Conservation (phyloP, 2,797 vertebrate genomes). For the Myiotriccus ornatus region DNA sequence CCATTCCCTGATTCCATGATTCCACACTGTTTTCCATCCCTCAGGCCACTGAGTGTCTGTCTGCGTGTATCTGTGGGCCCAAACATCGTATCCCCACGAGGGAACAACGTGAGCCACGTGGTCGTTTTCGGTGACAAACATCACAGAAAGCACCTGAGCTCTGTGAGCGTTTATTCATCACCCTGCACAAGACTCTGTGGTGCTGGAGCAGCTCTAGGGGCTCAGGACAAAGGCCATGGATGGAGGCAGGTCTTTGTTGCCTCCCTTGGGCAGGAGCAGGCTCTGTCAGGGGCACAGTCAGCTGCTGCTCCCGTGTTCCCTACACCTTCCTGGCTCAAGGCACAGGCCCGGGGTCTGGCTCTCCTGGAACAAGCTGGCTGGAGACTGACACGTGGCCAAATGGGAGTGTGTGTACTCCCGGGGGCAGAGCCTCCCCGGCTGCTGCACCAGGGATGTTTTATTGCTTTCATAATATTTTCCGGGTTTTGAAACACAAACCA, state of each 20-base stretch:
- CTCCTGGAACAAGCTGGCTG: neutral
- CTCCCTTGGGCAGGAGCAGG: neutral
- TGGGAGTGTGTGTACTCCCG: constrained; percentile 3
- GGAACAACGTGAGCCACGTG: fast-evolving
- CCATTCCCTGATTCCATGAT: neutral
- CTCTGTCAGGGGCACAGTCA: fast-evolving
- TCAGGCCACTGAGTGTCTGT: neutral
- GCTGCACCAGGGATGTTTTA: constrained; percentile 56
- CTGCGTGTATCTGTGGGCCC: neutral
- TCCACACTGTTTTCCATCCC: neutral
- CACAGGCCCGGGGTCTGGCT: neutral
- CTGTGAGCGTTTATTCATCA: fast-evolving
- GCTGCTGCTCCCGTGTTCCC: neutral
- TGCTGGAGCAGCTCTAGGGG: fast-evolving
- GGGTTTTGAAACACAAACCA: constrained; percentile 68
- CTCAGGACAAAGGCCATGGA: fast-evolving
- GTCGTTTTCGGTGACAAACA: fast-evolving
- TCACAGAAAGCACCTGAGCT: neutral
- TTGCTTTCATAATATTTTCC: constrained; percentile 62
- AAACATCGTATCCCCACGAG: fast-evolving
- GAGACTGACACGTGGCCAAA: constrained; percentile 49
- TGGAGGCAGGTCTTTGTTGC: neutral
- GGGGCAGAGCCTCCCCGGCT: constrained; percentile 34
- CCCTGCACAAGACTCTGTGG: fast-evolving
- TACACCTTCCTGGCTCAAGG: neutral